Base-by-base conservation (phyloP, 1,140 invertebrate genomes). In the Drosophila nigrodunni region DNA sequence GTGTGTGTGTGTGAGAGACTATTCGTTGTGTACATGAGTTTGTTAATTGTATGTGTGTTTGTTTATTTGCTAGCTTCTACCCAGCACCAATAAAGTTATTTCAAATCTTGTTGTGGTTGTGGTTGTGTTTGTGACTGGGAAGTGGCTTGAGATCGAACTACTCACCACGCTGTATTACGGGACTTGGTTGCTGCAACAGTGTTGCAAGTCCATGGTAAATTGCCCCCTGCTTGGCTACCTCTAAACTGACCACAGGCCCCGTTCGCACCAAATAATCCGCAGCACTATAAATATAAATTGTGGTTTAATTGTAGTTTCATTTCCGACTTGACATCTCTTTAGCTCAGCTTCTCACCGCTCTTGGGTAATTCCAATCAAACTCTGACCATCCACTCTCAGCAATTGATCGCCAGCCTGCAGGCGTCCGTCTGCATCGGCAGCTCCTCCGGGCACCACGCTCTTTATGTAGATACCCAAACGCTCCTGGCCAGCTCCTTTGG, bases 381-480 rank as follows among this genome's bases (percentile, higher is more conserved):
- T 98, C 92, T 99, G 97, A 9, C 98, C 98, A 93, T 99, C 98
- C 0, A 99, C 99, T 82, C 98, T 97, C 5, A 99, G 92, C 59
- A 99, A 93, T 93, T 99, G 99, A 94, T 99, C 99, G 13, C 99
- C 99, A 65, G 98, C 97, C 81, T 98, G 96, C 58, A 99, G 93
- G 64, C 98, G 94, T 7, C 98, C 98, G 94, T 99, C 98, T 73
- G 96, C 95, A 93, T 98, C 98, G 21, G 98, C 98, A 52, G 98
- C 98, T 54, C 98, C 98, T 50, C 98, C 98, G 68, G 97, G 95
- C 30, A 99, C 98, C 18, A 99, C 98, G 64, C 98, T 98, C 93
- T 99, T 99, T 65, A 99, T 98, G 92, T 99, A 99, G 91, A 99
- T 99, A 39, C 98, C 98, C 47, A 98, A 93, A 81, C 97, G 96